A percentile compares a stretch with the other conserved stretches of the same genome.
phyloP scores from a whole-genome alignment of 1,140 invertebrate species.

The Melanaphis sacchari region DNA sequence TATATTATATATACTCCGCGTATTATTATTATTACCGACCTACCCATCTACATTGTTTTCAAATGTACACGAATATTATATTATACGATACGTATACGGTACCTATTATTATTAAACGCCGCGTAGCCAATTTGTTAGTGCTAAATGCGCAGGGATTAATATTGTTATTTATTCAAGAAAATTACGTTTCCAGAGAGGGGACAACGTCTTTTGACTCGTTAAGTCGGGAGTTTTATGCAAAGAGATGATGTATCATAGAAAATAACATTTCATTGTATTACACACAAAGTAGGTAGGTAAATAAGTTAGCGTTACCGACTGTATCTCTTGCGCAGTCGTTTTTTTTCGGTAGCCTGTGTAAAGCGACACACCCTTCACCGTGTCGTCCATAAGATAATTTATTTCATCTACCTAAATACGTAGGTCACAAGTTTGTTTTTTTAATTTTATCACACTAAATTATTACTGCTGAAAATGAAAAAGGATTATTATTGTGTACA shows the following conservation, averaged over 20 bases:
- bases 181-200: background rate
- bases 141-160: background rate
- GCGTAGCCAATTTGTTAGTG: background rate
- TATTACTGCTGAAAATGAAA: background rate
- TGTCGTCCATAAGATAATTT: background rate
- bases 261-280: slow-evolving; percentile 25
- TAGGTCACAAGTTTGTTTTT: background rate
- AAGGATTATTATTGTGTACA: background rate
- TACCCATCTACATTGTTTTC: background rate
- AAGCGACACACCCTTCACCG: background rate
- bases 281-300: background rate
- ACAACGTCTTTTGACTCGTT: background rate
- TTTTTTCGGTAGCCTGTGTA: background rate
- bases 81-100: background rate
- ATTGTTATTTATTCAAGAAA: slow-evolving; percentile 19
- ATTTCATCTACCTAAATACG: background rate
- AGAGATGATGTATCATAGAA: slow-evolving; percentile 9
- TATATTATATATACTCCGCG: background rate
- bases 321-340: background rate
- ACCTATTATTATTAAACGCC: background rate
- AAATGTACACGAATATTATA: too few species aligned
- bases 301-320: background rate
- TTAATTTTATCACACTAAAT: background rate
- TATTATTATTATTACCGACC: background rate
- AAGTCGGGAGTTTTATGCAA: background rate